Conservation (phyloP, 2,797 vertebrate genomes). For the Nyctibius grandis region DNA sequence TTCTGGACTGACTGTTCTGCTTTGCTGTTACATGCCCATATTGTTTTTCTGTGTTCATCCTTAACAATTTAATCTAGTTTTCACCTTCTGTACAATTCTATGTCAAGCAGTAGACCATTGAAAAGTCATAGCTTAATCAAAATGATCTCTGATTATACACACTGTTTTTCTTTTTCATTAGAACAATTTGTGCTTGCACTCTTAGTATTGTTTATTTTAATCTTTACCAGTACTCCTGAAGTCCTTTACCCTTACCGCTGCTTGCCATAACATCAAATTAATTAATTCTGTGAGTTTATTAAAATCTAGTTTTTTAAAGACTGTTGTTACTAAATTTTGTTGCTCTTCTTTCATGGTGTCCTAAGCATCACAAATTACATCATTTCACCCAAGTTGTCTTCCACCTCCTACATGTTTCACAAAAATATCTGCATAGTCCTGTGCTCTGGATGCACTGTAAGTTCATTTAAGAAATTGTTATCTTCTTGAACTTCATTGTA, state of each 20-base stretch:
- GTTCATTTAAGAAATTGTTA: neutral
- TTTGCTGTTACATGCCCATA: neutral
- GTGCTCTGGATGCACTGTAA: neutral
- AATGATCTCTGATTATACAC: neutral
- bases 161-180: neutral
- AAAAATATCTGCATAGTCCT: neutral
- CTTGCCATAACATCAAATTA: neutral
- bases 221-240: neutral
- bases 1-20: neutral
- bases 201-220: neutral
- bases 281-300: neutral
- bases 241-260: neutral
- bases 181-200: neutral
- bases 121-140: neutral
- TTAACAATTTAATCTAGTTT: neutral
- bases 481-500: neutral
- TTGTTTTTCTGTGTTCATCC: neutral
- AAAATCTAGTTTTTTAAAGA: neutral
- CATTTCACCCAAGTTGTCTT: neutral
- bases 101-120: neutral
- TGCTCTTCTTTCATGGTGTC: neutral
- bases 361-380: neutral
- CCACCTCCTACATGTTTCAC: neutral
- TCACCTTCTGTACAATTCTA: neutral
- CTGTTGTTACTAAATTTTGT: neutral